Base-by-base conservation (phyloP, 2,888 invertebrate species). In the Mimachlamys varia region DNA sequence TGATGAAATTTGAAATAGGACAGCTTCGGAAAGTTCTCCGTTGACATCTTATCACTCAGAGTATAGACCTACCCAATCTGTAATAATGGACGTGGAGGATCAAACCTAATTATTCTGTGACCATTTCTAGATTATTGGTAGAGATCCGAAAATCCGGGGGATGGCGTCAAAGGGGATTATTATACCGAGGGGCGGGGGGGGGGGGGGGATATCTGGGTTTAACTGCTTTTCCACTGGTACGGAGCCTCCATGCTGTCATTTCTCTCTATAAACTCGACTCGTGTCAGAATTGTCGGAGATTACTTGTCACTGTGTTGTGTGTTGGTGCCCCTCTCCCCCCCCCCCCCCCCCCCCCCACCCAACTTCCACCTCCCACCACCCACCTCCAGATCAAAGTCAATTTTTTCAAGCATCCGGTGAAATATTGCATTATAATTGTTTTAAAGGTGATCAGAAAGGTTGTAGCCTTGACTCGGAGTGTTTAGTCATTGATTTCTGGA, bases 1-100 rank as follows among this genome's bases (percentile, higher is more conserved):
- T 76, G 76, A 76, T 76, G 76, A 76, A 76, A 76, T 76, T 76
- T 76, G 33, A 76, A 76, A 76, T 76, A 76, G 76, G 13, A 33
- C 27, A 76, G 76, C 76, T 33, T 4, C 76, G 33, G 76, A 22
- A 76, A 76, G 0, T 76, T 76, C 76, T 76, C 12, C 12, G 27
- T 0, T 15, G 76, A 76, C 33, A 76, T 76, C 76, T 33, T 76
- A 76, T 76, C 33, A 33, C 76, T 17, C 76, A 22, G 7, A 2
- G n/a, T 62, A 22, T 62, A 62, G 62, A 62, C 62, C 62, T 62
- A 10, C 0, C 10, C 22, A 62, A n/a, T 62, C 22, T 62, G 0
- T 0, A 62, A 62, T 62, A 62, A 62, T 62, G 62, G 62, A 62
- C 17, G 15, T 0, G 4, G n/a, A 22, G 19, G 33, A 76, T 76